phyloP scores from a whole-genome alignment of 1,140 invertebrate species.

The Acromyrmex heyeri region DNA sequence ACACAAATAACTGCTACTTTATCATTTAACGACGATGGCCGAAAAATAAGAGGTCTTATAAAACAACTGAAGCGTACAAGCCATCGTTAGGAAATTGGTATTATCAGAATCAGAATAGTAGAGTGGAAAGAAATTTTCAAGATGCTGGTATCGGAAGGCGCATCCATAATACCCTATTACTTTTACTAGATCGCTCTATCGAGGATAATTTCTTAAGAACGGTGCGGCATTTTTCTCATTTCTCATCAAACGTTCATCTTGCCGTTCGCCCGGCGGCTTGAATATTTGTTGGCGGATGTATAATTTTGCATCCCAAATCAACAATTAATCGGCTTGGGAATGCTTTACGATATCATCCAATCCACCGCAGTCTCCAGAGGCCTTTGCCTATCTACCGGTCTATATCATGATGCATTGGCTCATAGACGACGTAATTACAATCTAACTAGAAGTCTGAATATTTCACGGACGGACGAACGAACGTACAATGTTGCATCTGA shows the following conservation, averaged over 20 bases:
- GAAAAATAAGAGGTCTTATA: neutral
- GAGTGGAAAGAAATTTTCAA: constrained; percentile 11
- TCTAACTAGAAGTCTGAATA: constrained; percentile 58
- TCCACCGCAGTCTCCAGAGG: constrained; percentile 47
- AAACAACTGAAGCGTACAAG: constrained; percentile 8
- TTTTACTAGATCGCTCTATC: constrained; percentile 49
- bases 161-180: constrained; percentile 16
- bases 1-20: neutral
- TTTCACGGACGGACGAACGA: constrained; percentile 51
- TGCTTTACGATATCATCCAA: constrained; percentile 47
- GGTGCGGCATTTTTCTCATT: constrained; percentile 49
- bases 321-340: constrained; percentile 64
- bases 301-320: constrained; percentile 65
- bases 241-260: constrained; percentile 58
- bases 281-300: constrained; percentile 55
- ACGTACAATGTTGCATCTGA: constrained; percentile 29
- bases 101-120: constrained; percentile 24
- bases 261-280: constrained; percentile 50
- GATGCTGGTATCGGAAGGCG: constrained; percentile 9
- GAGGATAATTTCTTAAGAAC: constrained; percentile 53
- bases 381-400: constrained; percentile 36
- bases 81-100: constrained; percentile 26
- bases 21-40: neutral
- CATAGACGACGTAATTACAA: constrained; percentile 71
- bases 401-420: constrained; percentile 65